A percentile compares a stretch with the other conserved stretches of the same genome.
Conservation (phyloP, 2,888 invertebrate species). For the Leucoptera coffeella region DNA sequence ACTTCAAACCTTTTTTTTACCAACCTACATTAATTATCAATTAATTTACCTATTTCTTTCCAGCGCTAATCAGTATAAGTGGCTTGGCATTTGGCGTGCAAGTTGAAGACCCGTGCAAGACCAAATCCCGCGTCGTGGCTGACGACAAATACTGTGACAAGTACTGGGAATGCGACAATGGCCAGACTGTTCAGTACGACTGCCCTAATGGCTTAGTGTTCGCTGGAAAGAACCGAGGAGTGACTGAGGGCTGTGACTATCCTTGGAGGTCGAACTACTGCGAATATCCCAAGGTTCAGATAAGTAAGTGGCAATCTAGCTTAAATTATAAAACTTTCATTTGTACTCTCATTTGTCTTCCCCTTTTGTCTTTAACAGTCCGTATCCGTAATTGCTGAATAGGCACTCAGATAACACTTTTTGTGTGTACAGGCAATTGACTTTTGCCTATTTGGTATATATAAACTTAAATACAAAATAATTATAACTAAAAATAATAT, state of each 20-base stretch:
- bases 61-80: conserved; percentile 11
- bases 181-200: conserved; percentile 77
- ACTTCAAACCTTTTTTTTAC: too few species aligned
- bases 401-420: too few species aligned
- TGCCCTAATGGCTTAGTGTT: conserved; percentile 88
- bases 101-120: conserved; percentile 75
- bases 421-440: too few species aligned
- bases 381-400: too few species aligned
- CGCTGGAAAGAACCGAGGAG: conserved; percentile 81
- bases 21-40: too few species aligned
- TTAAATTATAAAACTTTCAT: too few species aligned
- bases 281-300: conserved; percentile 56
- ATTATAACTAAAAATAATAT: too few species aligned
- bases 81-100: conserved; percentile 20
- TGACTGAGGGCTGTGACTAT: conserved; percentile 85
- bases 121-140: conserved; percentile 66
- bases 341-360: too few species aligned
- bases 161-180: conserved; percentile 83
- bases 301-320: conserved; percentile 61
- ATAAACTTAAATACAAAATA: too few species aligned
- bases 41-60: too few species aligned
- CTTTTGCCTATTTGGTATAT: too few species aligned
- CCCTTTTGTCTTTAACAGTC: too few species aligned
- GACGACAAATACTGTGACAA: conserved; percentile 74
- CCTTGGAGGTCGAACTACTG: conserved; percentile 87